phyloP scores from a whole-genome alignment of 2,888 invertebrate species.

The Biston betularia region DNA sequence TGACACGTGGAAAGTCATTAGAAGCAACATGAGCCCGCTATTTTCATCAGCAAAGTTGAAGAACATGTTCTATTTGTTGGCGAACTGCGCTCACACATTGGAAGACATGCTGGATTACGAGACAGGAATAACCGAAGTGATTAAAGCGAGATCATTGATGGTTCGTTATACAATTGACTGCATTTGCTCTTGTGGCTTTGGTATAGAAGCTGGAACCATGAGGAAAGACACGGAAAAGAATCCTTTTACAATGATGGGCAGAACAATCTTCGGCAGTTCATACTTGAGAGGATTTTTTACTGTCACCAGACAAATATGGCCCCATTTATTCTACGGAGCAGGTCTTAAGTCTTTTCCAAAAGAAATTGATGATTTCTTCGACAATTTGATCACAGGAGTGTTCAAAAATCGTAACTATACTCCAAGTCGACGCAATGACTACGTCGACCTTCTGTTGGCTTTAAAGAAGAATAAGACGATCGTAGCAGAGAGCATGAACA shows the following conservation, averaged over 20 bases:
- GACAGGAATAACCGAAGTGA: slow-evolving; percentile 14
- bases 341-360: slow-evolving; percentile 3
- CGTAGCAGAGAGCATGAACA: not conserved
- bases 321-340: slow-evolving; percentile 14
- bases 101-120: slow-evolving; percentile 40
- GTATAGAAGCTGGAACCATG: slow-evolving; percentile 53
- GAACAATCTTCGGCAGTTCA: slow-evolving; percentile 41
- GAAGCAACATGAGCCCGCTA: slow-evolving; percentile 47
- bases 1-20: slow-evolving; percentile 48
- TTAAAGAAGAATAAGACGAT: not conserved
- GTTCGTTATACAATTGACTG: slow-evolving; percentile 51
- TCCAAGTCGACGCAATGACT: slow-evolving; percentile 13
- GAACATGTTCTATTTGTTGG: slow-evolving; percentile 52
- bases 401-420: slow-evolving; percentile 14
- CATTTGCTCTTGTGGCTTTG: slow-evolving; percentile 52
- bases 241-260: slow-evolving; percentile 50
- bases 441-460: slow-evolving; percentile 6
- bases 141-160: slow-evolving; percentile 42
- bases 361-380: slow-evolving; percentile 12
- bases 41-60: slow-evolving; percentile 51
- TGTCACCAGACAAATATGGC: slow-evolving; percentile 12
- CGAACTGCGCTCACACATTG: slow-evolving; percentile 40
- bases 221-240: slow-evolving; percentile 42
- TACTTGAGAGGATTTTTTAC: slow-evolving; percentile 14
- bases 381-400: slow-evolving; percentile 2